phyloP scores from a whole-genome alignment of 2,797 vertebrate genomes.

The Leptoclinus maculatus region DNA sequence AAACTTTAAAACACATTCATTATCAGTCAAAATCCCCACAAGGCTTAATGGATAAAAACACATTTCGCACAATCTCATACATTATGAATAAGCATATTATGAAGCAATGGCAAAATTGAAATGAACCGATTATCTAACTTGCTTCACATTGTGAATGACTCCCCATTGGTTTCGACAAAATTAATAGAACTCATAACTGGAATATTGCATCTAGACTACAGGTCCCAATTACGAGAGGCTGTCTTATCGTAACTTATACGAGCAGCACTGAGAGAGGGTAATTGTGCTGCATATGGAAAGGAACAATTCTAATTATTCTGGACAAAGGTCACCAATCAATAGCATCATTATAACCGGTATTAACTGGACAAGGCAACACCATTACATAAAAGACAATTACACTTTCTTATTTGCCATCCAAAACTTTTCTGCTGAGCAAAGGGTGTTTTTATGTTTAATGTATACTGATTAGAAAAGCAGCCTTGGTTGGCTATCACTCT shows the following conservation, averaged over 20 bases:
- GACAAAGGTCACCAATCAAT: slow-evolving; percentile 58
- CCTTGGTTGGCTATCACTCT: slow-evolving; percentile 1
- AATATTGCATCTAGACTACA: slow-evolving; percentile 26
- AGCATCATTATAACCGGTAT: slow-evolving; percentile 26
- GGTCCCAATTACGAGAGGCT: slow-evolving; percentile 25
- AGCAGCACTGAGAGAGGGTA: neutral
- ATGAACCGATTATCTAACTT: slow-evolving; percentile 69
- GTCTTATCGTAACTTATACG: slow-evolving; percentile 20
- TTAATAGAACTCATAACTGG: slow-evolving; percentile 49
- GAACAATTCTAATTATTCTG: slow-evolving; percentile 33
- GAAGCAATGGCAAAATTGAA: slow-evolving; percentile 64
- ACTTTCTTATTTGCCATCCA: neutral
- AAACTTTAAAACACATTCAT: slow-evolving; percentile 61
- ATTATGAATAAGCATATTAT: slow-evolving; percentile 71
- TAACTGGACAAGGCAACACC: slow-evolving; percentile 12
- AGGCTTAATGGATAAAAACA: slow-evolving; percentile 72
- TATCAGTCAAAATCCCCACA: slow-evolving; percentile 51
- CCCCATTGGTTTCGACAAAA: slow-evolving; percentile 55
- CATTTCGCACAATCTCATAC: slow-evolving; percentile 56
- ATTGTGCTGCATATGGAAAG: slow-evolving; percentile 1
- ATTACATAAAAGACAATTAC: slow-evolving; percentile 9
- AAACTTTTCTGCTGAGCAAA: slow-evolving; percentile 7
- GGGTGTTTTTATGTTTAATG: neutral
- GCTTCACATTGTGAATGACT: slow-evolving; percentile 60
- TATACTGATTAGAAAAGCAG: neutral